phyloP scores from a whole-genome alignment of 1,140 invertebrate species.

The Goniozus legneri region DNA sequence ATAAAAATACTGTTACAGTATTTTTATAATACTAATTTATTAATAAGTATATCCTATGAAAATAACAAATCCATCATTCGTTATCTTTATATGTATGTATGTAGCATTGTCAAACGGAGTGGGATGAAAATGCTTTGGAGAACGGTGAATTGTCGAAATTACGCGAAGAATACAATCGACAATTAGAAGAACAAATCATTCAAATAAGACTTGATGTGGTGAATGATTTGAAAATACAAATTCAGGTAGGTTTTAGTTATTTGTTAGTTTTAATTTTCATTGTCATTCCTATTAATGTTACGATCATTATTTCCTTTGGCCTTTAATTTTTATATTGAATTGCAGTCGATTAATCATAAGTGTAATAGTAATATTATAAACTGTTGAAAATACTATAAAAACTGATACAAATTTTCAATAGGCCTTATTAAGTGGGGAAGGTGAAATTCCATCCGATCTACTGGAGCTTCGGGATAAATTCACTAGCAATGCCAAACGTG shows the following conservation, averaged over 20 bases:
- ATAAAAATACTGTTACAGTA: too few relatives aligned
- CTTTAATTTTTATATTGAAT: too few relatives aligned
- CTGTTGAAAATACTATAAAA: too few relatives aligned
- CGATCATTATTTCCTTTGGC: background rate
- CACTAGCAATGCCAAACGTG: conserved; percentile 58
- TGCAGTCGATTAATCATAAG: too few relatives aligned
- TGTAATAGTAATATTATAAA: too few relatives aligned
- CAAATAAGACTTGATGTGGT: conserved; percentile 60
- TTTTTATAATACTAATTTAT: too few relatives aligned
- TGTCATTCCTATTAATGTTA: too few relatives aligned
- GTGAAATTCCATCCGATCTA: conserved; percentile 66
- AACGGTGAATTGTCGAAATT: conserved; percentile 40
- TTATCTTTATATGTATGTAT: conserved; percentile 33
- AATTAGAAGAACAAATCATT: conserved; percentile 59
- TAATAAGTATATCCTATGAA: too few relatives aligned
- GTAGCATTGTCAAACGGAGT: conserved; percentile 51
- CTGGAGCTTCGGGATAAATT: conserved; percentile 66
- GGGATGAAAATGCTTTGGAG: conserved; percentile 35
- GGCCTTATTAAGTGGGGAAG: conserved; percentile 64
- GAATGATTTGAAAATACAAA: conserved; percentile 58
- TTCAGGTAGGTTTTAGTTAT: conserved; percentile 55
- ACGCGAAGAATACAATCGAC: conserved; percentile 38
- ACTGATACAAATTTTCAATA: conserved; percentile 39
- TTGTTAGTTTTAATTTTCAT: background rate
- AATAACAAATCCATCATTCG: conserved; percentile 20